Conservation (phyloP, 2,888 invertebrate genomes). For the Teinopalpus imperialis region DNA sequence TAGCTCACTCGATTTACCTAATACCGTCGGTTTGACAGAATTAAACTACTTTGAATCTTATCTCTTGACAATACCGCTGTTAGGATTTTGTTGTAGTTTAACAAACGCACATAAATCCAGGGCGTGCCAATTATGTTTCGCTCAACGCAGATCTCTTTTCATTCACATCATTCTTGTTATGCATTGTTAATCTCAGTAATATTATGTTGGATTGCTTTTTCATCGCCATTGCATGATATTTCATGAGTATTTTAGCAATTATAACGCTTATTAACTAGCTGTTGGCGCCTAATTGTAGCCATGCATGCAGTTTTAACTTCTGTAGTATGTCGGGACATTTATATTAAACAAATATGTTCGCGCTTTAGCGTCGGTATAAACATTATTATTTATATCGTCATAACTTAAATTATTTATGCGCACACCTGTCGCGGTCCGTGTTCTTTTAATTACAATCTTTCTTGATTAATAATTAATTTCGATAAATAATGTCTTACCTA, state of each 20-base stretch:
- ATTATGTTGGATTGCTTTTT: slow-evolving; percentile 44
- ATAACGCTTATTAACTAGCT: slow-evolving; percentile 29
- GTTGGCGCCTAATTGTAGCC: slow-evolving; percentile 20
- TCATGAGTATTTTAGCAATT: slow-evolving; percentile 41
- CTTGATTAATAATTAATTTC: slow-evolving; percentile 45
- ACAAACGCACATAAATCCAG: slow-evolving; percentile 33
- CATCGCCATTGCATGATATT: slow-evolving; percentile 45
- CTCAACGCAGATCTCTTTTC: slow-evolving; percentile 71
- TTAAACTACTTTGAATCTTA: slow-evolving; percentile 30
- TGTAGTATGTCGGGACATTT: slow-evolving; percentile 13
- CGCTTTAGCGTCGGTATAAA: slow-evolving; percentile 33
- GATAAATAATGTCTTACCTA: slow-evolving; percentile 33
- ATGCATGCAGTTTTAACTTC: slow-evolving; percentile 36
- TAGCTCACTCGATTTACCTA: background rate
- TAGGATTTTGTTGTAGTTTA: slow-evolving; percentile 29
- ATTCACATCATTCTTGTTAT: slow-evolving; percentile 56
- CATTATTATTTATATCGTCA: slow-evolving; percentile 38
- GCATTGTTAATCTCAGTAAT: slow-evolving; percentile 43
- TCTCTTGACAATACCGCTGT: slow-evolving; percentile 30
- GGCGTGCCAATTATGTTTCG: slow-evolving; percentile 39
- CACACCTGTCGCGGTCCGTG: slow-evolving; percentile 45
- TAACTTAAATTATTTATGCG: slow-evolving; percentile 46
- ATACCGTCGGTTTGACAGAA: slow-evolving; percentile 6
- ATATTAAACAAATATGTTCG: slow-evolving; percentile 36
- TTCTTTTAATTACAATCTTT: slow-evolving; percentile 32